Percentiles rank a stretch among this genome's conserved stretches.
Evolutionary conservation across 2,113 vertebrate genomes (phyloP).

Genomic region (Eupsittula cactorum): DNA sequence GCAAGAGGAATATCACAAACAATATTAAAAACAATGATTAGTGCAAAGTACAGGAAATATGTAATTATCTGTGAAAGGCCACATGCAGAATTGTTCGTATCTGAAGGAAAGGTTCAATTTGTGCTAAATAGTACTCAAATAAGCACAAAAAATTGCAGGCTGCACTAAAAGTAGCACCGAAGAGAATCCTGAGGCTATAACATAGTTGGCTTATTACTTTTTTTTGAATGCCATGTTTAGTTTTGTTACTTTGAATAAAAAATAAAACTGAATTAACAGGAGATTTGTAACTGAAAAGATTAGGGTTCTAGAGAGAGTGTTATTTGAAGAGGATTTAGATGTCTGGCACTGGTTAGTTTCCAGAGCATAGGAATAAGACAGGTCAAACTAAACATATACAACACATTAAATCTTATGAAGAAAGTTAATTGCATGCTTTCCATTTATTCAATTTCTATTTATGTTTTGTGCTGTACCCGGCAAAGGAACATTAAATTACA

Average conservation of each 20-base stretch:
- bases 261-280: neutral
- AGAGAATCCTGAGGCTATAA: neutral
- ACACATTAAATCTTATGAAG: slow-evolving; percentile 45
- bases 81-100: neutral
- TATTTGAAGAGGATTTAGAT: slow-evolving; percentile 48
- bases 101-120: neutral
- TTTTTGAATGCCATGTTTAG: neutral
- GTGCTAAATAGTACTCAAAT: neutral
- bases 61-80: slow-evolving; percentile 10
- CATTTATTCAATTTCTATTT: slow-evolving; percentile 46
- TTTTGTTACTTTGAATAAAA: neutral
- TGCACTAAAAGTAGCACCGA: neutral
- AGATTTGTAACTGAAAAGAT: neutral
- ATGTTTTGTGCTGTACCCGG: slow-evolving; percentile 23
- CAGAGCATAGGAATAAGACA: slow-evolving; percentile 28
- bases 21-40: neutral
- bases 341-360: slow-evolving; percentile 47
- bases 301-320: slow-evolving; percentile 13
- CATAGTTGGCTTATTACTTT: neutral
- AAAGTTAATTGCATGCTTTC: slow-evolving; percentile 16
- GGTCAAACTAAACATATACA: slow-evolving; percentile 39
- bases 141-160: neutral
- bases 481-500: slow-evolving; percentile 43
- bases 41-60: neutral
- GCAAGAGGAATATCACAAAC: neutral